Base-by-base conservation (phyloP, 2,113 vertebrate species). In the Indicator maculatus region DNA sequence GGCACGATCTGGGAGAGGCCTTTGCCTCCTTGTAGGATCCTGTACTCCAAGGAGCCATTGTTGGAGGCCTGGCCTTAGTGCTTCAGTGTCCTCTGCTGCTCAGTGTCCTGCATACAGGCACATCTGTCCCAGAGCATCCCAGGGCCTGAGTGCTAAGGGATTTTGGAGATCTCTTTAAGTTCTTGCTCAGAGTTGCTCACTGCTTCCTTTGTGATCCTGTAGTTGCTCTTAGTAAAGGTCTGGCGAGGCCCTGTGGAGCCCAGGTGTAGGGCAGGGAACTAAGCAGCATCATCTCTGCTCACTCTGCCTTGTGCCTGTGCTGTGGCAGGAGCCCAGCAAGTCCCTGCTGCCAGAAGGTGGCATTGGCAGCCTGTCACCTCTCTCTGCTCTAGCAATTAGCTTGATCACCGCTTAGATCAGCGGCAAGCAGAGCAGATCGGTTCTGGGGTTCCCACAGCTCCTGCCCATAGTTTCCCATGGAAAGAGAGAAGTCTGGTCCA, bases 301-400 rank as follows among this genome's bases (percentile, higher is more conserved):
- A 0, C 60, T 55, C 9, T 83, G 45, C 83, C 74, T 33, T n/a
- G 23, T 39, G 36, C 52, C 56, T 70, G 47, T 64, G 50, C 80
- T 70, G 39, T 39, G 75, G 4, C 27, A 39, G 27, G 26, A 13
- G 21, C 61, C 70, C 56, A 70, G 84, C 79, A 50, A 85, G 8
- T 94, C 65, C 26, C 60, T 50, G 47, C 72, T 78, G 78, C 91
- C 95, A 85, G 79, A 85, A 88, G 90, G 82, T 90, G 95, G 94
- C 93, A 88, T 71, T 77, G 88, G 69, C 86, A 88, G 79, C 69
- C 47, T 12, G 5, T 39, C 5, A 10, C 41, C 31, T 86, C 55
- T 65, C 16, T 56, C 20, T 31, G 38, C 5, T 4, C 36, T 38
- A 8, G 55, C 55, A 85, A 44, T 87, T 61, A 63, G n/a, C 63